Conservation (phyloP, 1,140 invertebrate genomes). For the Drosophila sucinea region DNA sequence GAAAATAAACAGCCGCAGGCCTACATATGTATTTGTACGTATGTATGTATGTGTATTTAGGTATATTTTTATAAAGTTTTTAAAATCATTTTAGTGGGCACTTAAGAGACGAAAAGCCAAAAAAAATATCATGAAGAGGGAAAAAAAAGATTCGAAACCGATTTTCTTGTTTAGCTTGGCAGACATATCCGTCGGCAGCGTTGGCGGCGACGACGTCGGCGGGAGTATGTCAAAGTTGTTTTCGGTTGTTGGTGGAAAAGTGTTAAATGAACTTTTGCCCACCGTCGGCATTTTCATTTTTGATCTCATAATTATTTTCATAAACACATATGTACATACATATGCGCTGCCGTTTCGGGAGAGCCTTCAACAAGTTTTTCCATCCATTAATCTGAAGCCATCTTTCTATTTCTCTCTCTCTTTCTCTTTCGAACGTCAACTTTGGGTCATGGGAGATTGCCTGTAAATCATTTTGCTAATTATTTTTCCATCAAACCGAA, state of each 20-base stretch:
- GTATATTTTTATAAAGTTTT: conserved; percentile 69
- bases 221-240: conserved; percentile 63
- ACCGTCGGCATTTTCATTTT: conserved; percentile 63
- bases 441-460: conserved; percentile 64
- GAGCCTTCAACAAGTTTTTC: conserved; percentile 47
- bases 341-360: not conserved
- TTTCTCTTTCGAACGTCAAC: not conserved
- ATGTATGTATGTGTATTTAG: conserved; percentile 8
- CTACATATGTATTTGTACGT: conserved; percentile 29
- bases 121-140: not conserved
- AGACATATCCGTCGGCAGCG: conserved; percentile 1
- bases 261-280: conserved; percentile 59
- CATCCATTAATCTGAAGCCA: not conserved
- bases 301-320: conserved; percentile 78
- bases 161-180: conserved; percentile 44
- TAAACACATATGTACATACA: conserved; percentile 44
- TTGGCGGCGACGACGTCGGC: not conserved
- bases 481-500: conserved; percentile 61
- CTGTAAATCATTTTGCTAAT: conserved; percentile 78
- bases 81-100: conserved; percentile 77
- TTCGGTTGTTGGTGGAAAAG: conserved; percentile 41
- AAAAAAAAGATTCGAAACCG: conserved; percentile 1
- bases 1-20: conserved; percentile 80
- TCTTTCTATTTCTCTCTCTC: not conserved
- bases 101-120: conserved; percentile 52